These are phyloP conservation scores for Fundulus diaphanus DNA, from an alignment of 2,797 vertebrate species.

Conservation along the genomic window DNA sequence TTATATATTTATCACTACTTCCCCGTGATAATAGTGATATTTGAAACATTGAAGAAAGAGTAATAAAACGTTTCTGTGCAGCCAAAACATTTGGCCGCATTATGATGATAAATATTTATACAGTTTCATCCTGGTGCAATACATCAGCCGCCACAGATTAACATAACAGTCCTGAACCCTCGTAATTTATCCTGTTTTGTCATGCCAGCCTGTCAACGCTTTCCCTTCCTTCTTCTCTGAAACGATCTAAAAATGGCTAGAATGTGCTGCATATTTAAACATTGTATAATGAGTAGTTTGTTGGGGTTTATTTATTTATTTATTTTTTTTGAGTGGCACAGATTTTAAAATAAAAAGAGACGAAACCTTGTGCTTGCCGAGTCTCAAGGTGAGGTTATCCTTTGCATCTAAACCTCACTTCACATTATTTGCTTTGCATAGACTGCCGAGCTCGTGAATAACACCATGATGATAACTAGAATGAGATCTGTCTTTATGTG, in stretches of 20 bases:
- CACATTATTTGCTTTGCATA: constrained; percentile 83
- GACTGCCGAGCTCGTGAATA: constrained; percentile 70
- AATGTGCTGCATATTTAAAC: constrained; percentile 69
- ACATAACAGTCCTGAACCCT: constrained; percentile 20
- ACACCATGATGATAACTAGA: constrained; percentile 73
- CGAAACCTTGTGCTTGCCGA: constrained; percentile 69
- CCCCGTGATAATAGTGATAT: constrained; percentile 45
- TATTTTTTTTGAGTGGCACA: constrained; percentile 61
- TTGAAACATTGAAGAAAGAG: constrained; percentile 29
- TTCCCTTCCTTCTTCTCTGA: constrained; percentile 11
- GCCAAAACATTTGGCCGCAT: constrained; percentile 41
- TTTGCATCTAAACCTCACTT: constrained; percentile 60
- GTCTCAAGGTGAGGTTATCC: constrained; percentile 65
- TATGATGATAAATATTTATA: constrained; percentile 36
- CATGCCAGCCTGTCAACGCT: constrained; percentile 6
- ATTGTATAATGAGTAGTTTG: constrained; percentile 40
- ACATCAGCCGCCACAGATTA: constrained; percentile 26
- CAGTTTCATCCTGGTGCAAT: constrained; percentile 21
- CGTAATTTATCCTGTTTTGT: constrained; percentile 3
- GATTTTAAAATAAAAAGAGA: constrained; percentile 66
- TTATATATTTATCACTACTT: constrained; percentile 32
- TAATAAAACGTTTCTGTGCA: constrained; percentile 26
- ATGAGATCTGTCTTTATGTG: constrained; percentile 55
- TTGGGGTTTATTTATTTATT: constrained; percentile 22
- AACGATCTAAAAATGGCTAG: constrained; percentile 55